Evolutionary conservation across 2,888 invertebrate genomes (phyloP).

Genomic region (Microdon myrmicae): DNA sequence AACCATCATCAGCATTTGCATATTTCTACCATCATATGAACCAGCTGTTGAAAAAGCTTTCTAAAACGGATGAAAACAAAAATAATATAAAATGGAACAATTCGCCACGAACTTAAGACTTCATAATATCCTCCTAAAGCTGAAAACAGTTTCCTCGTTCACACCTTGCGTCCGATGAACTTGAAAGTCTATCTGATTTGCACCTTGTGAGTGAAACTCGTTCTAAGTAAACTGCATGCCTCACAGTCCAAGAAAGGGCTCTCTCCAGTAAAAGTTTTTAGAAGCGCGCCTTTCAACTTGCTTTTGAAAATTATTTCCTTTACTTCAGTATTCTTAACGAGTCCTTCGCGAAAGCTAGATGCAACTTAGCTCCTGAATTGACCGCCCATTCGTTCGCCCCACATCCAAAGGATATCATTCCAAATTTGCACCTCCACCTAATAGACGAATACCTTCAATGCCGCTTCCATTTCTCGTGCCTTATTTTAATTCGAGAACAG

Average conservation of each 20-base stretch:
- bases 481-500: not conserved
- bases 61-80: no score
- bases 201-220: conserved; percentile 18
- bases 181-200: conserved; percentile 45
- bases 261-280: conserved; percentile 17
- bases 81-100: no score
- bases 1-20: no score
- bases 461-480: no score
- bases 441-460: not conserved
- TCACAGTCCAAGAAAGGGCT: conserved; percentile 26
- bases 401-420: conserved; percentile 1
- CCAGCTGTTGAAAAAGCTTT: conserved; percentile 40
- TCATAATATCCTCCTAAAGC: conserved; percentile 24
- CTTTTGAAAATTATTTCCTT: no score
- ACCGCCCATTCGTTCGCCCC: not conserved
- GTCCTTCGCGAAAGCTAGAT: conserved; percentile 4
- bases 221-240: conserved; percentile 10
- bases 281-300: conserved; percentile 8
- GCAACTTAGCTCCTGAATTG: conserved; percentile 1
- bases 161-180: conserved; percentile 30
- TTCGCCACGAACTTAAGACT: conserved; percentile 18
- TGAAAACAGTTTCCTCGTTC: conserved; percentile 32
- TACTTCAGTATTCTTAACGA: no score
- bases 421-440: not conserved
- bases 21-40: conserved; percentile 19